A percentile compares a stretch with the other conserved stretches of the same genome.
These are phyloP conservation scores for Tyto alba DNA, from an alignment of 2,113 vertebrate species.

Conservation along the genomic window DNA sequence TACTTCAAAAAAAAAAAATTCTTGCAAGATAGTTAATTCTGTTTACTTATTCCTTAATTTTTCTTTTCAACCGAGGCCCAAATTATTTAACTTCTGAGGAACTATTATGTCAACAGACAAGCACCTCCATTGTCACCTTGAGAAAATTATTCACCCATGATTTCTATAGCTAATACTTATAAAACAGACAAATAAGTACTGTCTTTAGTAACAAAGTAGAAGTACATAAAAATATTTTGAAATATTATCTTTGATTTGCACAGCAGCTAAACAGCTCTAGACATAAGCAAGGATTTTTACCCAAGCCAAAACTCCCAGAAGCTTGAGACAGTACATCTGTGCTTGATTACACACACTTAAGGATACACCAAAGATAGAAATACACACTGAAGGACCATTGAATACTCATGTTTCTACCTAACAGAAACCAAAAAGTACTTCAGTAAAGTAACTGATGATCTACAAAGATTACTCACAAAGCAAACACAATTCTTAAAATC, in stretches of 20 bases:
- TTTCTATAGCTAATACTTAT: neutral
- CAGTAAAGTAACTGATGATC: neutral
- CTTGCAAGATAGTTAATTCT: neutral
- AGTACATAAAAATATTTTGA: neutral
- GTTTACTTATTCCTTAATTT: neutral
- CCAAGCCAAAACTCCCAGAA: neutral
- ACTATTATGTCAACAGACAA: neutral
- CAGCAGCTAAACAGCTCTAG: neutral
- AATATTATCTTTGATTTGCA: neutral
- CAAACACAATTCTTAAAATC: neutral
- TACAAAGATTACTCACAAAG: neutral
- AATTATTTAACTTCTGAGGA: neutral
- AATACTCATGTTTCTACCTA: neutral
- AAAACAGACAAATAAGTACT: neutral
- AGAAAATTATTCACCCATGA: neutral
- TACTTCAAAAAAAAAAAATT: neutral
- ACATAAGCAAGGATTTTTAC: neutral
- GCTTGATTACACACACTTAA: neutral
- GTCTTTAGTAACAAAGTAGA: neutral
- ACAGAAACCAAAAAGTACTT: neutral
- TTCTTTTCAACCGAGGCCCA: neutral
- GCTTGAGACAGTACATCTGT: neutral
- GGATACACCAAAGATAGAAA: neutral
- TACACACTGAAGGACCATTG: neutral
- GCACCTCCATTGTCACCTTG: neutral